Base-by-base conservation (phyloP, 2,797 vertebrate genomes). In the Leuciscus waleckii region DNA sequence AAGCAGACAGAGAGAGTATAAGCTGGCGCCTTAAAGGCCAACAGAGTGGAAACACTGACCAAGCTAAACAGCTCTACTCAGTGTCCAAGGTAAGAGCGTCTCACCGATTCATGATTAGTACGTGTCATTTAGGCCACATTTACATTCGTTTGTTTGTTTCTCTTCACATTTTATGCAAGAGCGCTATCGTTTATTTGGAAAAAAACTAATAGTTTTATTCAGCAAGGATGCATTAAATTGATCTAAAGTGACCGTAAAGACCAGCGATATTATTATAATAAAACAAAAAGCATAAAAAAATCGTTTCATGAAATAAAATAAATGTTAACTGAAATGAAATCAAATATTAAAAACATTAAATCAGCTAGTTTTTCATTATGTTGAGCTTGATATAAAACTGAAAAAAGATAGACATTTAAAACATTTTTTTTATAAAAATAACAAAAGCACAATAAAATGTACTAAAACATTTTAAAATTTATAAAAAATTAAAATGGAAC, bases 1-100 rank as follows among this genome's bases (percentile, higher is more conserved):
- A 90, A 92, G 90, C 88, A 95, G 95, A 79, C 97, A 97, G 91
- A 94, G 94, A 2, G 97, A 97, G 39, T 98, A 97, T 80, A 98
- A 98, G 85, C 86, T 97, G 79, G 96, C 96, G 97, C 97, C 7
- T 91, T 98, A 73, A 92, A 93, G 0, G 94, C 96, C 90, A 98
- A 88, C 96, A 97, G 88, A 90, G 90, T 1, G 96, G 95, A 1
- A 90, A 97, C 85, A 91, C 93, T 0, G 93, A 96, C 7, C 78
- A 88, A 5, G 97, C 97, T 70, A 89, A 95, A 70, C 95, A 92
- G 54, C 89, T 92, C 87, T 97, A 97, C 86, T 89, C 95, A 29
- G 90, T 93, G 41, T 95, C 96, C 83, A 98, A 98, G 96, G 97
- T 98, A 90, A 26, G 16, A 4, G 7, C 2, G 26, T 32, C 17